Conservation (phyloP, 2,888 invertebrate genomes). For the Drosophila stalkeri region DNA sequence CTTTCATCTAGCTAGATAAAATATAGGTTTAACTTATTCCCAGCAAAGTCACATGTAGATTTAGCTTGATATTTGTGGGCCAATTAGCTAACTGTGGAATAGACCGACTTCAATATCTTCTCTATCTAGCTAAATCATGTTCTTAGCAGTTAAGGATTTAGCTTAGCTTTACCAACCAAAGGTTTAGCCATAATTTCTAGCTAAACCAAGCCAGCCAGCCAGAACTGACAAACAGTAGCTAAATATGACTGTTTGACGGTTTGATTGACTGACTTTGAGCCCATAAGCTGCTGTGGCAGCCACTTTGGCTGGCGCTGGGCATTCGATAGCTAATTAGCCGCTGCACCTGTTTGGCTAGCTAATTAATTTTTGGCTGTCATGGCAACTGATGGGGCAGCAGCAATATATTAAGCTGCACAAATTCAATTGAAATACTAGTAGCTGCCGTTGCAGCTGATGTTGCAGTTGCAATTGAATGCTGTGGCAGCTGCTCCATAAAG, state of each 20-base stretch:
- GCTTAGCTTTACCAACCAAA: neutral
- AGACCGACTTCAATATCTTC: neutral
- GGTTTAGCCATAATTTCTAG: neutral
- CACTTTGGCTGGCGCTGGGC: slow-evolving; percentile 25
- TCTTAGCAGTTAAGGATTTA: neutral
- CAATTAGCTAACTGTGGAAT: neutral
- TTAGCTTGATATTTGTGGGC: too few relatives aligned
- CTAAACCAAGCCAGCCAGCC: neutral
- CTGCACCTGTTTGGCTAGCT: slow-evolving; percentile 54
- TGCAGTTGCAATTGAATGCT: slow-evolving; percentile 43
- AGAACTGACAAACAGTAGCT: neutral
- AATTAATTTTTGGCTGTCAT: slow-evolving; percentile 57
- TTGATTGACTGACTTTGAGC: slow-evolving; percentile 28
- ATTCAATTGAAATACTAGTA: slow-evolving; percentile 72
- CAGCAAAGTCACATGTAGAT: too few relatives aligned
- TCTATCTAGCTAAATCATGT: neutral
- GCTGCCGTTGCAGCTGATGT: slow-evolving; percentile 73
- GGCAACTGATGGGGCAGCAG: slow-evolving; percentile 40
- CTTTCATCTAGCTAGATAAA: too few relatives aligned
- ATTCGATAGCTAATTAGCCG: slow-evolving; percentile 60
- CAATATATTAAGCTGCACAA: slow-evolving; percentile 64
- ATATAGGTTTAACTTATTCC: too few relatives aligned
- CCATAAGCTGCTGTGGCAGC: slow-evolving; percentile 50
- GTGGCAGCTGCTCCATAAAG: slow-evolving; percentile 21
- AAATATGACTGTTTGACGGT: neutral